A percentile compares a stretch with the other conserved stretches of the same genome.
Evolutionary conservation across 2,113 vertebrate species (phyloP).

Genomic region (Colinus virginianus): DNA sequence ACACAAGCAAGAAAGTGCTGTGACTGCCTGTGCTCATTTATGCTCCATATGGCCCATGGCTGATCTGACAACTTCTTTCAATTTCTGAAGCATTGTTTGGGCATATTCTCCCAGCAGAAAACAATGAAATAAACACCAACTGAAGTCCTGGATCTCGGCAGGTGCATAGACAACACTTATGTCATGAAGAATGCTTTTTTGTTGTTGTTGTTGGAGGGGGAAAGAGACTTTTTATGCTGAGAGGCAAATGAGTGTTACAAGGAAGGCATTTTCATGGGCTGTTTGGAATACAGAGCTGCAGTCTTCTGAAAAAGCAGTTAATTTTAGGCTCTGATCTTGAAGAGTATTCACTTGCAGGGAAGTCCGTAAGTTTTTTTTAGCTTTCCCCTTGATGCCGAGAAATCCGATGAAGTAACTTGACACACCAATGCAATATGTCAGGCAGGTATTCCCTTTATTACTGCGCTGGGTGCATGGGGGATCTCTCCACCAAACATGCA

Average conservation of each 20-base stretch:
- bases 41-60: accelerated
- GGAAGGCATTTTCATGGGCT: neutral
- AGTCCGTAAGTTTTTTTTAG: neutral
- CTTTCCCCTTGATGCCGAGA: neutral
- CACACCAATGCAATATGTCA: too few relatives aligned
- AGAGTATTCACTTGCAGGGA: neutral
- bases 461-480: too few relatives aligned
- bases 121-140: neutral
- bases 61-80: neutral
- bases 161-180: neutral
- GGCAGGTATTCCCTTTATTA: too few relatives aligned
- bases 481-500: too few relatives aligned
- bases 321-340: neutral
- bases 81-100: neutral
- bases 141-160: neutral
- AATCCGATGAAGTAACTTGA: too few relatives aligned
- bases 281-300: neutral
- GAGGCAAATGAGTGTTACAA: neutral
- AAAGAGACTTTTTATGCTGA: neutral
- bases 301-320: neutral
- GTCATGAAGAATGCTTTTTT: neutral
- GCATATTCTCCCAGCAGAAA: neutral
- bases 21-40: neutral
- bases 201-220: neutral
- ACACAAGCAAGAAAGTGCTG: neutral